Evolutionary conservation across 2,113 vertebrate genomes (phyloP).

Genomic region (Puntigrus tetrazona): DNA sequence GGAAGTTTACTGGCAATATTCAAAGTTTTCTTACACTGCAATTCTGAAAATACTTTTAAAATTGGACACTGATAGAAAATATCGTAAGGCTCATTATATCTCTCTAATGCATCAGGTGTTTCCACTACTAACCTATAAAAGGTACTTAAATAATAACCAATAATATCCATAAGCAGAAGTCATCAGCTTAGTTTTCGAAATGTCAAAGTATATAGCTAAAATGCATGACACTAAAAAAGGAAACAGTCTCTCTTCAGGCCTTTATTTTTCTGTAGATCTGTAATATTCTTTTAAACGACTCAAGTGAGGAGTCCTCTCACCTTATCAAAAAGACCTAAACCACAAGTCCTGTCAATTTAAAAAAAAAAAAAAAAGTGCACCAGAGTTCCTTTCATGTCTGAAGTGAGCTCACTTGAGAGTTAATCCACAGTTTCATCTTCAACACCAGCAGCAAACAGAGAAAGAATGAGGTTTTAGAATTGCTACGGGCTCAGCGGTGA

Average conservation of each 20-base stretch:
- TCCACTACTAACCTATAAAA: neutral
- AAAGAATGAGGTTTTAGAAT: slow-evolving; percentile 11
- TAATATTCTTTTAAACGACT: neutral
- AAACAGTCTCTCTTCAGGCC: slow-evolving; percentile 24
- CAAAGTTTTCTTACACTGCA: neutral
- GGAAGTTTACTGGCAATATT: neutral
- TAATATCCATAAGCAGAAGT: slow-evolving; percentile 2
- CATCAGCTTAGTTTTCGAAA: neutral
- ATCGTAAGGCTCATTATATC: neutral
- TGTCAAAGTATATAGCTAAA: neutral
- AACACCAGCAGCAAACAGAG: slow-evolving; percentile 9
- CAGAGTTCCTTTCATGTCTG: slow-evolving; percentile 52
- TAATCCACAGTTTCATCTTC: slow-evolving; percentile 25
- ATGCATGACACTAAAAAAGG: slow-evolving; percentile 12
- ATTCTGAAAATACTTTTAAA: neutral
- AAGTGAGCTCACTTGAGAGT: slow-evolving; percentile 49
- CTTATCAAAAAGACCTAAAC: slow-evolving; percentile 29
- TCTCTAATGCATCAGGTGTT: neutral
- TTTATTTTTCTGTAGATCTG: slow-evolving; percentile 20
- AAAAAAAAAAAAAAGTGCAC: slow-evolving; percentile 35
- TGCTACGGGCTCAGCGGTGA: neutral
- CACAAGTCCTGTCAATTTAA: slow-evolving; percentile 28
- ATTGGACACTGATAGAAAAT: neutral
- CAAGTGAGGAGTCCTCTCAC: neutral
- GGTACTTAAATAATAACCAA: slow-evolving; percentile 15